Evolutionary conservation across 2,113 vertebrate species (phyloP).

Genomic region (Axis porcinus): DNA sequence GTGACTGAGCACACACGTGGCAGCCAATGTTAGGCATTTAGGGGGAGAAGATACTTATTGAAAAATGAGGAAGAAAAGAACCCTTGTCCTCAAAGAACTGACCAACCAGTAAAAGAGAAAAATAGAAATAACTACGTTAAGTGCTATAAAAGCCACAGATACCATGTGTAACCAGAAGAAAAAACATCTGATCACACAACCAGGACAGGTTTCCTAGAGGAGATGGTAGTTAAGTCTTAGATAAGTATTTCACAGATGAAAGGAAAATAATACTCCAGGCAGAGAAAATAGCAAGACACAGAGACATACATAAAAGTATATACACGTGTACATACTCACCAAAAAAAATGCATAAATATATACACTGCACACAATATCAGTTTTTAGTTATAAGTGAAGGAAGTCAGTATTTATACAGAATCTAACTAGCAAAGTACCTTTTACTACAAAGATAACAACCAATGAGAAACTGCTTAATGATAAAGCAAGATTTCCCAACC

Average conservation of each 20-base stretch:
- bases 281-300: background rate
- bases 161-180: background rate
- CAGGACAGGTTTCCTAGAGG: constrained; percentile 21
- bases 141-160: background rate
- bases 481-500: background rate
- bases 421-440: background rate
- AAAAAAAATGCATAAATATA: background rate
- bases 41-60: background rate
- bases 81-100: background rate
- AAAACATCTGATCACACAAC: background rate
- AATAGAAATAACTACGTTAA: background rate
- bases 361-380: background rate
- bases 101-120: background rate
- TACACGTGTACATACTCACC: background rate
- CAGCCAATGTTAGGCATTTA: background rate
- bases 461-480: background rate
- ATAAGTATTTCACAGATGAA: background rate
- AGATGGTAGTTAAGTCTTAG: background rate
- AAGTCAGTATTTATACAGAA: constrained; percentile 27
- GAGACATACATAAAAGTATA: background rate
- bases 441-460: background rate
- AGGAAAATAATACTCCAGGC: background rate
- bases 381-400: background rate
- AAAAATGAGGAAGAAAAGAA: background rate
- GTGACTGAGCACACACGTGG: background rate